Base-by-base conservation (phyloP, 2,888 invertebrate genomes). In the Cistogaster globosa region DNA sequence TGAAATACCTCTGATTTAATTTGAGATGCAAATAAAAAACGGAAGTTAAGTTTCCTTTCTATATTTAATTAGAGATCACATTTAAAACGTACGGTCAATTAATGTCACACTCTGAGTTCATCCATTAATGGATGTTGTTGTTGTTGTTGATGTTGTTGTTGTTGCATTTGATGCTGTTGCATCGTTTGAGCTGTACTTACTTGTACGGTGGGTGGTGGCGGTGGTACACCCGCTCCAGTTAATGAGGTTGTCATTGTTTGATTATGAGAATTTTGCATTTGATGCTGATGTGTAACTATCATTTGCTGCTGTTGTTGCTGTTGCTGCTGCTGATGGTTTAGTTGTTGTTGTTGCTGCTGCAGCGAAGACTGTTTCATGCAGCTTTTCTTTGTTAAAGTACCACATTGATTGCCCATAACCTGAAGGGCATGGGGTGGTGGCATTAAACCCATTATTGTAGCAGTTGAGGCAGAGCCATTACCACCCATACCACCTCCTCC, bases 71-170 rank as follows among this genome's bases (percentile, higher is more conserved):
- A 92, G 87, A 92, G 92, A 92, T 92, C 92, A 90, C 92, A 92
- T 89, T 92, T 92, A 89, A 92, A 92, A 91, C 92, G 92, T 90
- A 92, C 92, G 89, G 92, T 92, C 89, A 92, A 92, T 92, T 93
- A 93, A 91, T 95, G 96, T 97, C 97, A 97, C 96, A 97, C 97
- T 83, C 97, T 93, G 93, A 97, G 90, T 93, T 97, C 97, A 93
- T 97, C 97, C 96, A 97, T 96, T 87, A 91, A 84, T 20, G 91
- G 88, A 95, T 93, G 90, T 92, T 93, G 92, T 92, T 93, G 92
- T 77, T 89, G 89, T 11, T 89, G 88, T 58, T 90, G 88, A 4
- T 38, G 89, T 9, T 89, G 88, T 58, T 90, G 88, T 26, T 89
- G 88, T 89, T 88, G 89, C 32, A 88, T 80, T 38, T 88, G 89